Evolutionary conservation across 2,888 invertebrate species (phyloP).

Genomic region (Lasius platythorax): DNA sequence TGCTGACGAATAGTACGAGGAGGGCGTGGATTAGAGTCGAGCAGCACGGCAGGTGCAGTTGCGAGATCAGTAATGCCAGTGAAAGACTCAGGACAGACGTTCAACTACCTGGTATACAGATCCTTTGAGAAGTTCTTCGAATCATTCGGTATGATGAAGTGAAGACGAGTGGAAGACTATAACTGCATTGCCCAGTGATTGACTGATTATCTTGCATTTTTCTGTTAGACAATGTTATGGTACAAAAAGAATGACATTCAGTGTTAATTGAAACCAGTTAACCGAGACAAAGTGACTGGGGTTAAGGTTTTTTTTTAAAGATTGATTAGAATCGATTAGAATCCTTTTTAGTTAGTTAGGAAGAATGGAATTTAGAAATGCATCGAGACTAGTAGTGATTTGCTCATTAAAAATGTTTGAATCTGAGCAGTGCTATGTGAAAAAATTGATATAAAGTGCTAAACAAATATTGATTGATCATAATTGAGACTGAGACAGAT

Average conservation of each 20-base stretch:
- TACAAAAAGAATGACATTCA: not conserved
- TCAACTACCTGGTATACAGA: conserved; percentile 15
- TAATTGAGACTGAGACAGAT: conserved; percentile 1
- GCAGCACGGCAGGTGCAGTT: conserved; percentile 80
- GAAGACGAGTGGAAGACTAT: not conserved
- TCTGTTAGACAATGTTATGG: not conserved
- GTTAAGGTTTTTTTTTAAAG: not conserved
- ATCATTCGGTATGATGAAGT: not conserved
- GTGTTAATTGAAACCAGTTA: conserved; percentile 3
- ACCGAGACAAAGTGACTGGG: not conserved
- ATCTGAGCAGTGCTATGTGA: not conserved
- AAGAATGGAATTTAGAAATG: not conserved
- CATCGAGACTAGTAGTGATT: not conserved
- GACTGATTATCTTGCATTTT: not conserved
- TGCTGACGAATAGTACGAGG: conserved; percentile 58
- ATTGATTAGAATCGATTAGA: not conserved
- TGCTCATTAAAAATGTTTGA: not conserved
- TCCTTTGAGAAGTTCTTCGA: conserved; percentile 7
- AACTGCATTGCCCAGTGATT: not conserved
- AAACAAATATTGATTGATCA: conserved; percentile 1
- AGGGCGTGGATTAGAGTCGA: conserved; percentile 75
- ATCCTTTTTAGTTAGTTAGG: not conserved
- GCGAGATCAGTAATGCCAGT: conserved; percentile 63
- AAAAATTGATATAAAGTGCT: conserved; percentile 4
- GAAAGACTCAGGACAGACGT: not conserved